Conservation (phyloP, 2,888 invertebrate genomes). For the Metacarcinus magister region DNA sequence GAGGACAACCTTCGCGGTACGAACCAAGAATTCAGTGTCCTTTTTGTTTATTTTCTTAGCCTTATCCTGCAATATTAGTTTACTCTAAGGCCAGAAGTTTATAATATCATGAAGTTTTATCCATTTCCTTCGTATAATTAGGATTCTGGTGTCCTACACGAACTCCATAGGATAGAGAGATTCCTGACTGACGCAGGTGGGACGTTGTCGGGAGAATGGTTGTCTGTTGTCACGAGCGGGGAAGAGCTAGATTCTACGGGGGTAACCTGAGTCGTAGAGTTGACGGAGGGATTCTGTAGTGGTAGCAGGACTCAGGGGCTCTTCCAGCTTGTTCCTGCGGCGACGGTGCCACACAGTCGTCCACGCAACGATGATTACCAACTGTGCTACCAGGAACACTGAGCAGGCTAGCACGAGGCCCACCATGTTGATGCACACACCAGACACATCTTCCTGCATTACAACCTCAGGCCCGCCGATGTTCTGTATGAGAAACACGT, state of each 20-base stretch:
- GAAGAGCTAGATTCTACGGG: slow-evolving; percentile 81
- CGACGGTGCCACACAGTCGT: slow-evolving; percentile 93
- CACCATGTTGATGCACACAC: slow-evolving; percentile 90
- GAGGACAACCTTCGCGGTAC: background rate
- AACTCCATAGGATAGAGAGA: slow-evolving; percentile 78
- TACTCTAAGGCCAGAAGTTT: background rate
- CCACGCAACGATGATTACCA: slow-evolving; percentile 94
- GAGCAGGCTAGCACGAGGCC: slow-evolving; percentile 94
- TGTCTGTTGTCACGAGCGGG: slow-evolving; percentile 67
- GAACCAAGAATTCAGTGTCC: background rate
- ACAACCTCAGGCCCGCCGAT: slow-evolving; percentile 80
- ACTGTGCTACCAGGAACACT: slow-evolving; percentile 93
- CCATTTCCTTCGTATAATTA: background rate
- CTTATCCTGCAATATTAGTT: background rate
- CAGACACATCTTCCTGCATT: slow-evolving; percentile 83
- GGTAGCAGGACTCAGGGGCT: slow-evolving; percentile 85
- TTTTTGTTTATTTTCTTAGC: background rate
- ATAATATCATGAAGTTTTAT: background rate
- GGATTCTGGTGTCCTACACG: slow-evolving; percentile 42
- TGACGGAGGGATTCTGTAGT: slow-evolving; percentile 92
- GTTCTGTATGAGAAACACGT: slow-evolving; percentile 77
- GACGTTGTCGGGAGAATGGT: slow-evolving; percentile 58
- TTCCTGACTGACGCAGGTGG: slow-evolving; percentile 69
- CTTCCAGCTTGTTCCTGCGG: slow-evolving; percentile 87
- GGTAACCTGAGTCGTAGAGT: slow-evolving; percentile 89